Base-by-base conservation (phyloP, 2,888 invertebrate genomes). In the Thymelicus lineola region DNA sequence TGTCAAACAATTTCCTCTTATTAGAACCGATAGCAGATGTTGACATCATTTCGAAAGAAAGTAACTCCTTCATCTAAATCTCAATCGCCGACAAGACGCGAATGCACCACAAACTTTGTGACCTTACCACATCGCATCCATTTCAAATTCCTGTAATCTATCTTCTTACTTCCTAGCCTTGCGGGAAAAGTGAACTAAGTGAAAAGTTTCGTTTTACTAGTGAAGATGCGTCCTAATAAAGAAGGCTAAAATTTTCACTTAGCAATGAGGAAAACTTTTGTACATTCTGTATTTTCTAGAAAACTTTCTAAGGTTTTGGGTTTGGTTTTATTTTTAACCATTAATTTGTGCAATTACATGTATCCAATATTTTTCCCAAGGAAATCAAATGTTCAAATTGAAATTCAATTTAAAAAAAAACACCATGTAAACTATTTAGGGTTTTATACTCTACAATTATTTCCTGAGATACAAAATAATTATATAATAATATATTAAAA, bases 11-110 rank as follows among this genome's bases (percentile, higher is more conserved):
- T 59, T 50, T 66, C 36, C 38, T 36, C 59, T 48, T 59, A 59
- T 55, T 20, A 42, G 20, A 64, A 20, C 42, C 9, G 59, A 50
- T 46, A 48, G 6, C 66, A 58, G 58, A 48, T 66, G 46, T 66
- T 46, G 36, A 50, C 58, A 66, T 58, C 48, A 20, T 58, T 59
- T n/a, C 14, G 14, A 66, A 48, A 14, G 28, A 20, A 57, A 45
- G 17, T 59, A 58, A 63, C 12, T 53, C 9, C 17, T 59, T 12
- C 36, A 12, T 46, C 17, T 66, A 58, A 58, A 46, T 64, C 42
- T 45, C 28, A 50, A 9, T n/a, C 28, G 7, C 28, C 35, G 14
- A 35, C 28, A 14, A 46, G 28, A 61, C 46, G 35, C 35, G 28
- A 55, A 64, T 38, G 17, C 42, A 45, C 6, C 4, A 64, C 12